Evolutionary conservation across 2,797 vertebrate species (phyloP), one percentile per base, ranked within the genome.

Genomic region (Sebastes flavidus): DNA sequence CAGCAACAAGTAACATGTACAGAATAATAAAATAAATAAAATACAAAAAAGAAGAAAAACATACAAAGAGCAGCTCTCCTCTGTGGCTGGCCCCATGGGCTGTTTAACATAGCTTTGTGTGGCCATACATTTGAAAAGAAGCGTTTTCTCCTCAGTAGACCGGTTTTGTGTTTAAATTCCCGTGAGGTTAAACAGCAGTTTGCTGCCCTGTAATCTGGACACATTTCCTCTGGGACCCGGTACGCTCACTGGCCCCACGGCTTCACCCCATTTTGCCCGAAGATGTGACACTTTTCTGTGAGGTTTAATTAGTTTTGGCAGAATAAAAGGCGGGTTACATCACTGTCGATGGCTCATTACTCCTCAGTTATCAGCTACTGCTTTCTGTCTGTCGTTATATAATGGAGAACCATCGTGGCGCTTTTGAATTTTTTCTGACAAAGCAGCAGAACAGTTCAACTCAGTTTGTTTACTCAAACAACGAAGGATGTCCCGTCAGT

Each of bases 281-380:
- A 56, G 75, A 72, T 84, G 78, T 68, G 62, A 72, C 58, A 58
- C 65, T 69, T 86, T 83, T 63, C 75, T 80, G 6, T 58, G 62
- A 58, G 16, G 60, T 87, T 86, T 87, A 91, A 91, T 93, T 89
- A 74, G 66, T 88, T 80, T 72, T 78, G 82, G 72, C 84, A 73
- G 69, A 74, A 81, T 77, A 85, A 91, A 86, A 78, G 70, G 46
- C 36, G 1, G 5, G 85, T 95, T 95, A 89, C 85, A 81, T 95
- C 91, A 95, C 83, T n/a, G 65, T 42, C 6, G 27, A 87, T 80
- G 85, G 87, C 81, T 94, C 92, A 92, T 94, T 93, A 87, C 80
- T 86, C 84, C 72, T 80, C 85, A 74, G 75, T 81, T 91, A 86
- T 85, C 82, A 58, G 38, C 65, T 42, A 38, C 67, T 58, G 30